Base-by-base conservation (phyloP, 2,888 invertebrate genomes). In the Cynaeus angustus region DNA sequence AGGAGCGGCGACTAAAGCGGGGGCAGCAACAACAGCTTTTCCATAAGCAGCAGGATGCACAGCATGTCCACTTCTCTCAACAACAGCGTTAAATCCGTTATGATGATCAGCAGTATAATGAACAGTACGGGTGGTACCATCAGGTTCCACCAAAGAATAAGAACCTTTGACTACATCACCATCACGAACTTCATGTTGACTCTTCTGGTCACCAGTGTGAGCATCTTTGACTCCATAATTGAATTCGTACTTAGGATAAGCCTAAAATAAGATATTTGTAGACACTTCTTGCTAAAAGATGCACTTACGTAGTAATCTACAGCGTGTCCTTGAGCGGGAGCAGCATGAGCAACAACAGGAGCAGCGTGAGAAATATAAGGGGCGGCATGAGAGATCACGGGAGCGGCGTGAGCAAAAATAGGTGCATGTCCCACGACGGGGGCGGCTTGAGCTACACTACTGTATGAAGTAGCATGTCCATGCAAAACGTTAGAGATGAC, bases 41-140 rank as follows among this genome's bases (percentile, higher is more conserved):
- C 48, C 48, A 41, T 59, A 52, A 14, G 33, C 59, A 37, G 37
- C 37, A 13, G 52, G 53, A 50, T 68, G 88, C 0, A 86, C 86
- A 41, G 89, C 87, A 76, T 91, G 90, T 70, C 90, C 91, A 33
- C 88, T 86, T 82, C 88, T 89, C 76, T 90, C 89, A 8, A 91
- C 91, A 52, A 91, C 88, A 33, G 91, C 91, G 69, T 80, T 80
- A 72, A 80, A 80, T 48, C 80, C 80, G 50, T 80, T 80, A 56
- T 78, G 77, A 26, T 79, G 75, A 72, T 82, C 82, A 61, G 80
- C 80, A 14, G 81, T 80, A 73, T 81, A 81, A 71, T 81, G 79
- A 4, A 81, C 81, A 45, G 80, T 81, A 41, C 80, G 74, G 33
- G 77, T 71, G 46, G 81, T 81, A 73, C 81, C 80, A 66, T 81